Percentiles rank a stretch among this genome's conserved stretches.
Conservation (phyloP, 2,888 invertebrate species). For the Caenorhabditis sp. region DNA sequence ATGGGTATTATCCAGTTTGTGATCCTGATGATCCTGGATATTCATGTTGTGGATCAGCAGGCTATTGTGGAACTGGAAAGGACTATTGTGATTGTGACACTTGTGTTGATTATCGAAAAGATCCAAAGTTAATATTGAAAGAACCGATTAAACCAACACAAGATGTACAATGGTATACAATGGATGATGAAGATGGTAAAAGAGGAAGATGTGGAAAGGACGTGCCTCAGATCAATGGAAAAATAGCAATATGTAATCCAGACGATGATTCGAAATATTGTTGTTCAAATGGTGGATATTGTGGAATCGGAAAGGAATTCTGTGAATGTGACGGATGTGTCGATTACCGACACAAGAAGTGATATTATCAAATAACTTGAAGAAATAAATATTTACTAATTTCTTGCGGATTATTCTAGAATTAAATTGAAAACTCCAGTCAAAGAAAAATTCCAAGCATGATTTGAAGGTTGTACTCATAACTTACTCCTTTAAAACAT, state of each 20-base stretch:
- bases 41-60: constrained; percentile 67
- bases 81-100: constrained; percentile 68
- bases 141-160: constrained; percentile 60
- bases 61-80: constrained; percentile 69
- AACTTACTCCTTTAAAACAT: too few species aligned
- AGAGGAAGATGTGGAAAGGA: constrained; percentile 61
- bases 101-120: constrained; percentile 65
- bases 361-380: too few species aligned
- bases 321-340: too few species aligned
- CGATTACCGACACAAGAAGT: neutral
- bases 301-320: constrained; percentile 54
- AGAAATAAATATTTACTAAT: too few species aligned
- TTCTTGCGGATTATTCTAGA: too few species aligned
- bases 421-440: too few species aligned
- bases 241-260: constrained; percentile 62
- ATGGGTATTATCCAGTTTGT: constrained; percentile 70
- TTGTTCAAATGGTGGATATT: constrained; percentile 65
- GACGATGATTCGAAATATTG: constrained; percentile 61
- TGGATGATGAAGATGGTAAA: constrained; percentile 60
- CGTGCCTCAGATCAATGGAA: constrained; percentile 54
- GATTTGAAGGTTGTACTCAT: too few species aligned
- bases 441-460: too few species aligned
- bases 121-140: constrained; percentile 62
- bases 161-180: constrained; percentile 60
- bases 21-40: constrained; percentile 71